Conservation (phyloP, 1,140 invertebrate genomes). For the Micrasema longulum region DNA sequence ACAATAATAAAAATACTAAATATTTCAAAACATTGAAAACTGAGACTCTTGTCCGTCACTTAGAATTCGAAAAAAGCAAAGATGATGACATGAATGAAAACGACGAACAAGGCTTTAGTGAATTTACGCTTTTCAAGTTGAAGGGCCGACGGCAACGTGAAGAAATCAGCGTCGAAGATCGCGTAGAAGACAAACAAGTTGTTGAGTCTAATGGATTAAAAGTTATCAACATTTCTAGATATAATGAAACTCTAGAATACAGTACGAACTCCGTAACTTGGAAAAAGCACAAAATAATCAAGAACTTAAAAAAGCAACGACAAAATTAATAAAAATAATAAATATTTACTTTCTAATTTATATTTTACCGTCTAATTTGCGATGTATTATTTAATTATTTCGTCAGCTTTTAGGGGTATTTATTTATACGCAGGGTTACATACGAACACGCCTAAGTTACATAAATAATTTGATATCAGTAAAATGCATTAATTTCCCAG, state of each 20-base stretch:
- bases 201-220: background rate
- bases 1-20: too few relatives aligned
- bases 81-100: background rate
- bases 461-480: too few relatives aligned
- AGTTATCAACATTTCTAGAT: conserved; percentile 7
- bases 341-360: too few relatives aligned
- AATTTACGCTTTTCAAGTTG: background rate
- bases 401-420: too few relatives aligned
- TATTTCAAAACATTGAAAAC: background rate
- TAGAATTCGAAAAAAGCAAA: conserved; percentile 2
- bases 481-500: too few relatives aligned
- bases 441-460: too few relatives aligned
- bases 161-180: background rate
- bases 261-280: background rate
- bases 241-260: background rate
- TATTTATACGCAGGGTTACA: too few relatives aligned
- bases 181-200: background rate
- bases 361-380: too few relatives aligned
- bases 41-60: background rate
- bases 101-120: background rate
- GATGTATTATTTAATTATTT: too few relatives aligned
- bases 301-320: conserved; percentile 1
- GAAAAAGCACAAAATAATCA: background rate
- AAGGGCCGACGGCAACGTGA: background rate
- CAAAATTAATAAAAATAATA: background rate